Conservation (phyloP, 2,888 invertebrate genomes). For the Caenorhabditis sp. region DNA sequence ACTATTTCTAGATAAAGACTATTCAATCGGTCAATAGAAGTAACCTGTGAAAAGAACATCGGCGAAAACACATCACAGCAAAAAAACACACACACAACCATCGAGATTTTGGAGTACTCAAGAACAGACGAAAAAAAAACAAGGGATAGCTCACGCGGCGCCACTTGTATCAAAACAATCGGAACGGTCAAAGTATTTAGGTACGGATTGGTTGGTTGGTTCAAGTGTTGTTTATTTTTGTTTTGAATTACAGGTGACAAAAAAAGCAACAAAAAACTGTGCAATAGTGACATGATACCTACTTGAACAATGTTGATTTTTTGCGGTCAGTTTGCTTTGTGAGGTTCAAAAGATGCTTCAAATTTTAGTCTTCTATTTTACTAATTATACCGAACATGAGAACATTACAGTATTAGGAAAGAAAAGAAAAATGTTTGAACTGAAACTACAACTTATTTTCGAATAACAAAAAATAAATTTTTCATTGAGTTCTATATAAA, state of each 20-base stretch:
- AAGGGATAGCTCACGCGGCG: slow-evolving; percentile 27
- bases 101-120: background rate
- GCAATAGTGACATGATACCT: background rate
- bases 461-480: no score
- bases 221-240: slow-evolving; percentile 1
- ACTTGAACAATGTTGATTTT: background rate
- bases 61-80: background rate
- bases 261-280: background rate
- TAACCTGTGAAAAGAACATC: background rate
- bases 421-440: no score
- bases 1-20: background rate
- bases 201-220: background rate
- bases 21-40: background rate
- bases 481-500: no score
- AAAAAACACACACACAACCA: background rate
- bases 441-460: no score
- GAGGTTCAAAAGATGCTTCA: background rate
- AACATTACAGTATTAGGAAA: no score
- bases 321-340: background rate
- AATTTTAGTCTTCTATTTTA: no score
- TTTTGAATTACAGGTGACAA: background rate
- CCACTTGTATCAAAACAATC: slow-evolving; percentile 32
- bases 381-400: no score
- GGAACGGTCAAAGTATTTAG: background rate
- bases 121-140: slow-evolving; percentile 1